A percentile compares a stretch with the other conserved stretches of the same genome.
Conservation (phyloP, 1,140 invertebrate genomes). For the Trypoxylus dichotomus region DNA sequence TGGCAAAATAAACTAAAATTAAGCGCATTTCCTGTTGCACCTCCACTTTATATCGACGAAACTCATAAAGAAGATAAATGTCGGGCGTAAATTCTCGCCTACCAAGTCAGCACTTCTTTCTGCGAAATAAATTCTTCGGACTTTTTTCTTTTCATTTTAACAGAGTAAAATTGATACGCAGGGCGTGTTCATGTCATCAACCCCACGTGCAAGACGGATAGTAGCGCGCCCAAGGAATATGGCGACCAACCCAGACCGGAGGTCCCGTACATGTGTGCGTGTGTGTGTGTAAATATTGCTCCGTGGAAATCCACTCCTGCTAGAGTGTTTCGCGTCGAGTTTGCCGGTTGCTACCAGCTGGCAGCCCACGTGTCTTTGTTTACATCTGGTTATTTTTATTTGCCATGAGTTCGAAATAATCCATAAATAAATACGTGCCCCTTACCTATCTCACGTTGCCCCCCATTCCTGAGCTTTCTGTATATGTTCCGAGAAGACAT, state of each 20-base stretch:
- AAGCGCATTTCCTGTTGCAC: background rate
- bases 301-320: background rate
- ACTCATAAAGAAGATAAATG: conserved; percentile 1
- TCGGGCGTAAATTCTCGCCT: background rate
- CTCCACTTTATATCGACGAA: background rate
- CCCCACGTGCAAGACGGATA: conserved; percentile 1
- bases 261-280: background rate
- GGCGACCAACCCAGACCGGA: background rate
- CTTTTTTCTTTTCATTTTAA: conserved; percentile 8
- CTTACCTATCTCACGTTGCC: background rate
- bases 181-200: conserved; percentile 1
- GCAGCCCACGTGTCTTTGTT: background rate
- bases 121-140: conserved; percentile 2
- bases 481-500: background rate
- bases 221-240: background rate
- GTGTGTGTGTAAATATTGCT: background rate
- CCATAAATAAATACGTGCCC: background rate
- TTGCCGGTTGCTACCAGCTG: background rate
- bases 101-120: background rate
- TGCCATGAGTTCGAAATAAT: background rate
- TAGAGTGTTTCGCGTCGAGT: background rate
- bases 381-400: conserved; percentile 7
- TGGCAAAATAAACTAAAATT: background rate
- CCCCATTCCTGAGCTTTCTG: background rate
- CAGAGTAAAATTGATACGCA: background rate